Evolutionary conservation across 1,140 invertebrate genomes (phyloP).

Genomic region (Thaumetopoea pityocampa): DNA sequence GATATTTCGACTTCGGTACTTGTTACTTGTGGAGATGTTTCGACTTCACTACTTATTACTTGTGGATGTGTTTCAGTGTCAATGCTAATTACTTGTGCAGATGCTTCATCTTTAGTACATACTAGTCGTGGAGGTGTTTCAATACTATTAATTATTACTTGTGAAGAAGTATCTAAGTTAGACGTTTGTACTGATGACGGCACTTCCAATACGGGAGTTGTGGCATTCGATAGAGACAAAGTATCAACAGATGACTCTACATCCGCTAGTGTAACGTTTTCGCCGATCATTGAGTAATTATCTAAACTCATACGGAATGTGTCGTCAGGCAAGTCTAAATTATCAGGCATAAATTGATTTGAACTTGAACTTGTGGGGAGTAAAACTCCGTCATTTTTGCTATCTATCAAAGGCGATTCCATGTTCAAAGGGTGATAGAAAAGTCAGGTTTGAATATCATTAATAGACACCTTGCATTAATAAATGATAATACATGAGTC

Average conservation of each 20-base stretch:
- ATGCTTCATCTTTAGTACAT: too few relatives aligned
- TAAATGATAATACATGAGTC: slow-evolving; percentile 23
- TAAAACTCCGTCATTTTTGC: slow-evolving; percentile 28
- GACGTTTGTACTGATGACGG: too few relatives aligned
- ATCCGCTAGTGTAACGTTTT: slow-evolving; percentile 55
- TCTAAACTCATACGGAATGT: slow-evolving; percentile 59
- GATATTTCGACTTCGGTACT: too few relatives aligned
- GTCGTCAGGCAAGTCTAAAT: slow-evolving; percentile 53
- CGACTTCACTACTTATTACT: too few relatives aligned
- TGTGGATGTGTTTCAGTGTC: too few relatives aligned
- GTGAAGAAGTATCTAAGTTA: too few relatives aligned
- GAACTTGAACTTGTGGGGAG: slow-evolving; percentile 39
- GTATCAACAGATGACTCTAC: slow-evolving; percentile 43
- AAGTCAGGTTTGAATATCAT: slow-evolving; percentile 7
- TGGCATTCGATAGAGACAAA: slow-evolving; percentile 1
- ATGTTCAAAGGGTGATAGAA: slow-evolving; percentile 22
- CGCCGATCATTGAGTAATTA: slow-evolving; percentile 49
- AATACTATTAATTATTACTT: too few relatives aligned
- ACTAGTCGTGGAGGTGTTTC: too few relatives aligned
- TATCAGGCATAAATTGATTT: slow-evolving; percentile 48
- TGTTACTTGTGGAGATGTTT: too few relatives aligned
- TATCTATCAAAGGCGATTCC: slow-evolving; percentile 37
- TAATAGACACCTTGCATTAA: slow-evolving; percentile 7
- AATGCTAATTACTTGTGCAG: too few relatives aligned
- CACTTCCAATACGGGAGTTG: slow-evolving; percentile 14